Evolutionary conservation across 2,797 vertebrate species (phyloP).

Genomic region (Coreius guichenoti): DNA sequence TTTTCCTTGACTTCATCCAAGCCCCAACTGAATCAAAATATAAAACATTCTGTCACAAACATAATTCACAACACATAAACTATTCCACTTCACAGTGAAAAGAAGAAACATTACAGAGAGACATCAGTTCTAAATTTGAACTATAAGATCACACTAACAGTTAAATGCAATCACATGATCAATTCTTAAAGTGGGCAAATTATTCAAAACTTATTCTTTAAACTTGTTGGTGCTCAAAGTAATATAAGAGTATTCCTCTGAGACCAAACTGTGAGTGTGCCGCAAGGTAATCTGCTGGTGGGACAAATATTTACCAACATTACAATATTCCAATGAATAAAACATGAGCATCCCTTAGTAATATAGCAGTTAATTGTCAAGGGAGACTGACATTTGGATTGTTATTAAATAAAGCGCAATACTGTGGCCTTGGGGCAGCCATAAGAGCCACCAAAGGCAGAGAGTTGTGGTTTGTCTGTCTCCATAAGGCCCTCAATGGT

Average conservation of each 20-base stretch:
- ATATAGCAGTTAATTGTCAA: constrained; percentile 83
- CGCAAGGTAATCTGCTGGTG: constrained; percentile 77
- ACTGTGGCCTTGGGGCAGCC: constrained; percentile 73
- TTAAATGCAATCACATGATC: constrained; percentile 34
- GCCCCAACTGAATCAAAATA: constrained; percentile 82
- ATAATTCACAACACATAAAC: background rate
- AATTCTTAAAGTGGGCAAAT: constrained; percentile 36
- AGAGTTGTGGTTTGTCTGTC: constrained; percentile 52
- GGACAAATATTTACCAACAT: constrained; percentile 86
- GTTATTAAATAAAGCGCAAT: constrained; percentile 83
- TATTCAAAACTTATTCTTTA: constrained; percentile 57
- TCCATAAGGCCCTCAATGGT: constrained; percentile 62
- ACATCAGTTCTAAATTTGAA: background rate
- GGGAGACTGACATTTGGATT: constrained; percentile 83
- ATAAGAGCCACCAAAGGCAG: constrained; percentile 66
- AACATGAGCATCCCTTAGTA: constrained; percentile 81
- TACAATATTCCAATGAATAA: constrained; percentile 79
- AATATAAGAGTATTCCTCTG: constrained; percentile 72
- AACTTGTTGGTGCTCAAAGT: constrained; percentile 65
- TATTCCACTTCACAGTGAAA: constrained; percentile 19
- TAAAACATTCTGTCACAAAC: background rate
- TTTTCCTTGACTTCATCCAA: constrained; percentile 88
- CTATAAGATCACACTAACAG: background rate
- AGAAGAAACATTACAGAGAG: background rate
- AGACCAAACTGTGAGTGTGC: constrained; percentile 54